These are phyloP conservation scores for Chondrosia reniformis DNA, from an alignment of 37 sponge, comb jelly and placozoan species.

Conservation along the genomic window DNA sequence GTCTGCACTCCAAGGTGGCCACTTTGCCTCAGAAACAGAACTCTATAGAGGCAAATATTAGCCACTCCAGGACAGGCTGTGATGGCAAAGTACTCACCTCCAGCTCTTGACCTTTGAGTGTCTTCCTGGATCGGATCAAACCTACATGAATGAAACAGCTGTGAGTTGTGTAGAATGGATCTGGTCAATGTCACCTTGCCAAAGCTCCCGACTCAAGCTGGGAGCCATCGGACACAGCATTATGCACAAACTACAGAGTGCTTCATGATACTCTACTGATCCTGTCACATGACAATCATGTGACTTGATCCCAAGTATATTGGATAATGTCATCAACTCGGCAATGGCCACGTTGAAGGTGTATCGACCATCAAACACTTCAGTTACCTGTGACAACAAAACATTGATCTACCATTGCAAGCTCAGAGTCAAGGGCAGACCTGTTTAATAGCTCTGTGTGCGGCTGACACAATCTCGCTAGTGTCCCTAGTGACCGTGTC, in stretches of 20 bases:
- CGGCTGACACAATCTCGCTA: constrained; percentile 7
- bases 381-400: constrained; percentile 34
- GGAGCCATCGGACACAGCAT: constrained; percentile 83
- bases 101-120: too few relatives aligned
- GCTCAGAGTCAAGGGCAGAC: constrained; percentile 16
- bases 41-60: background rate
- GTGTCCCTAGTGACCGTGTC: background rate
- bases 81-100: too few relatives aligned
- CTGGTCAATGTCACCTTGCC: constrained; percentile 45
- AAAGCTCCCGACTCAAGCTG: constrained; percentile 55
- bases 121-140: too few relatives aligned
- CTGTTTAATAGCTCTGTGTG: constrained; percentile 41
- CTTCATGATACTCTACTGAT: constrained; percentile 29
- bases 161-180: too few relatives aligned
- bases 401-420: background rate
- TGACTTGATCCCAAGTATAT: constrained; percentile 23
- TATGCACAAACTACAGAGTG: constrained; percentile 40
- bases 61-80: too few relatives aligned
- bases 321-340: constrained; percentile 58
- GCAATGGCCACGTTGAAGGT: constrained; percentile 57
- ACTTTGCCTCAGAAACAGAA: background rate
- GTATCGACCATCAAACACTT: constrained; percentile 20
- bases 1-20: background rate
- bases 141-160: too few relatives aligned
- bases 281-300: background rate